Base-by-base conservation (phyloP, 2,888 invertebrate species). In the Lobophora halterata region DNA sequence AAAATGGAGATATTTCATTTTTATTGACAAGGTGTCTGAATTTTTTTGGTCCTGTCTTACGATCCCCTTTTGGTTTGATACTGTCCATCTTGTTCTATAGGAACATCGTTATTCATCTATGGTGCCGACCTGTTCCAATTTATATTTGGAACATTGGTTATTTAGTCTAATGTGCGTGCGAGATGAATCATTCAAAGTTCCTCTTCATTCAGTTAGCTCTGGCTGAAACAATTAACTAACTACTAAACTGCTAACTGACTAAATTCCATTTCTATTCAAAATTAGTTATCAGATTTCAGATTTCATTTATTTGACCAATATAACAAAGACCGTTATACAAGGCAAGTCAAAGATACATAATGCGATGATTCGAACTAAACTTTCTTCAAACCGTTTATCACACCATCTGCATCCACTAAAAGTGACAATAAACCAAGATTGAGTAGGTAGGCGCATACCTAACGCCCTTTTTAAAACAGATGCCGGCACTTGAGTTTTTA, bases 381-480 rank as follows among this genome's bases (percentile, higher is more conserved):
- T n/a, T n/a, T n/a, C n/a, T n/a, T n/a, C n/a, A n/a, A n/a, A 26
- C 26, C 17, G 20, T 25, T 25, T 30, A 23, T 17, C n/a, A 29
- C 75, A 79, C 74, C 82, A 79, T 77, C 56, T 72, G 71, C 55
- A 58, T 68, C 67, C 67, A 67, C 58, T 68, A 65, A 66, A 77
- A 69, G 69, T 75, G 75, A 73, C 77, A 71, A 59, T 56, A 67
- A 65, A 61, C 70, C 61, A 69, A 71, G 56, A 71, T 73, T 52
- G 43, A 40, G 46, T 65, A 66, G 68, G 71, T 75, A 73, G 72
- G 71, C 66, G 54, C 60, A 61, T 55, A n/a, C n/a, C n/a, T 73
- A 13, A 3, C 9, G 14, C 13, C 7, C 4, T 7, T 73, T 73
- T 65, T 42, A 71, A 65, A 68, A 66, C 61, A 57, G 43, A 49